Evolutionary conservation across 2,113 vertebrate genomes (phyloP), one percentile per base, ranked within the genome.

Genomic region (Lynx canadensis): DNA sequence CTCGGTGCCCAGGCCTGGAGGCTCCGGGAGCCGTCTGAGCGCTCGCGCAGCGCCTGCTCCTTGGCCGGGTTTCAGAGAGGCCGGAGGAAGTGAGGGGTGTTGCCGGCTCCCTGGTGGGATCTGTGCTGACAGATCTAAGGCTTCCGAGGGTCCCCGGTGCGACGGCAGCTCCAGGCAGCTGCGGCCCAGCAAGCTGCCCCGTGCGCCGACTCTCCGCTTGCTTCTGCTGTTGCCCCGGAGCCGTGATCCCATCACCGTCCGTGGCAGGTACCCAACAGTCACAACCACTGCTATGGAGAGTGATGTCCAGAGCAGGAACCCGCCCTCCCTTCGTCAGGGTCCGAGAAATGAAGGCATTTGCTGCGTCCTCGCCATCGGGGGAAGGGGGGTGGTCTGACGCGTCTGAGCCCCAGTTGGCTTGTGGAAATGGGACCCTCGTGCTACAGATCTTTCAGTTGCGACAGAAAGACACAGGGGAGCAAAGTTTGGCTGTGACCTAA

Each of bases 1-100:
- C 94, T 94, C 73, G 0, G 36, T 65, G 96, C 86, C 97, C 89
- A 78, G 95, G 94, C 78, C 89, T 50, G 41, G 45, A 89, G 93
- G 92, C 89, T 89, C 79, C 3, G 0, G 89, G 82, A 94, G 79
- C 78, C 55, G 41, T 38, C 45, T 89, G 92, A 82, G 52, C n/a
- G 4, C 84, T 57, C 16, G 36, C 80, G 65, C 91, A 63, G n/a
- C 0, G 33, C 84, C 95, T 68, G 79, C 80, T 92, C 83, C 41
- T 86, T 96, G 95, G 96, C 97, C 86, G 48, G 48, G 6, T 87
- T 89, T 97, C 98, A 96, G 89, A 93, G 91, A 60, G 97, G 63
- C 68, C 83, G 0, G 23, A 92, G 79, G 83, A 94, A 92, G 89
- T 9, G 11, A 5, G 11, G 41, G 96, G 36, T 83, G 89, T 27